Evolutionary conservation across 2,113 vertebrate genomes (phyloP).

Genomic region (Microtus richardsoni): DNA sequence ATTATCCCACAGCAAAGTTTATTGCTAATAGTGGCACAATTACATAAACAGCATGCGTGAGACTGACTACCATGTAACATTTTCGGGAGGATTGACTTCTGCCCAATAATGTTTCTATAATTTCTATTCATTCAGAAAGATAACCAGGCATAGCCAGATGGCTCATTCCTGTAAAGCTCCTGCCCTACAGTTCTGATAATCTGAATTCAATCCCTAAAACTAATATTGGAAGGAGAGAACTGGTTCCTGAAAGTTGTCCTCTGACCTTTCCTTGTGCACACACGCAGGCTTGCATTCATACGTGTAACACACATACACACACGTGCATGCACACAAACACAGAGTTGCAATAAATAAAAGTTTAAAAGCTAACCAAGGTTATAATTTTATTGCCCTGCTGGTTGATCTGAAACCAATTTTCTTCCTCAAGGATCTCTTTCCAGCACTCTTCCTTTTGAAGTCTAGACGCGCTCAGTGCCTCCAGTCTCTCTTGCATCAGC

Average conservation of each 20-base stretch:
- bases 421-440: neutral
- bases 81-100: neutral
- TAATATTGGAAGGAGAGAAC: neutral
- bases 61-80: too few relatives aligned
- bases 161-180: neutral
- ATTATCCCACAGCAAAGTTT: neutral
- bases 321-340: neutral
- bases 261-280: neutral
- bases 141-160: neutral
- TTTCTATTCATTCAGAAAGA: conserved; percentile 11
- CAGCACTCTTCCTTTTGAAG: neutral
- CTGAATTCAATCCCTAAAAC: neutral
- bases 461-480: neutral
- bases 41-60: neutral
- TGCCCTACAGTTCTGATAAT: neutral
- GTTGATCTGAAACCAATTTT: neutral
- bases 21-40: neutral
- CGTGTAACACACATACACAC: neutral
- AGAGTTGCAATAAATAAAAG: neutral
- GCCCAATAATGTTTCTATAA: neutral
- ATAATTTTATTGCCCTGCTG: neutral
- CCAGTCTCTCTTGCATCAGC: neutral
- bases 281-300: neutral
- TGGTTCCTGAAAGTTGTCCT: neutral
- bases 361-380: neutral